phyloP scores from a whole-genome alignment of 2,797 vertebrate species.

The Fistularia tabacaria region DNA sequence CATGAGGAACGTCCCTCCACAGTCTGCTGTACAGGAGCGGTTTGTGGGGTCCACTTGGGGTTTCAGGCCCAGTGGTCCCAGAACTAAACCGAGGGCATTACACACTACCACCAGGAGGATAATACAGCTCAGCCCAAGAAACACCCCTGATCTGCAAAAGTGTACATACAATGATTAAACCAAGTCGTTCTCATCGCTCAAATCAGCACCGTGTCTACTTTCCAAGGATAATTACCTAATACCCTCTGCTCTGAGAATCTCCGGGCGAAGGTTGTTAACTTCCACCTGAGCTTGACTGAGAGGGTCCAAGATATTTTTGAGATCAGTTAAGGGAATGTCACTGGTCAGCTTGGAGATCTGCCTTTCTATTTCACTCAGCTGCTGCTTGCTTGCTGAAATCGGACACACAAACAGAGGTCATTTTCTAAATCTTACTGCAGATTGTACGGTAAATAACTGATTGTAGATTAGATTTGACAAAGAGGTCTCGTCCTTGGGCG shows the following conservation, averaged over 20 bases:
- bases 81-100: slow-evolving; percentile 75
- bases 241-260: slow-evolving; percentile 1
- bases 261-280: rapidly evolving
- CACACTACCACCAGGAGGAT: slow-evolving; percentile 82
- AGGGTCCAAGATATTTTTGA: slow-evolving; percentile 3
- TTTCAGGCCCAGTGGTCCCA: slow-evolving; percentile 77
- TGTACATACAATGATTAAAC: not conserved
- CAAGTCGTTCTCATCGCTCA: not conserved
- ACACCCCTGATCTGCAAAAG: slow-evolving; percentile 65
- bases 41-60: slow-evolving; percentile 60
- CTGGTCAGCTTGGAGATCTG: slow-evolving; percentile 49
- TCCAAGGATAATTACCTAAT: slow-evolving; percentile 48
- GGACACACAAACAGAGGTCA: slow-evolving; percentile 1
- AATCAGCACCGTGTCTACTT: not conserved
- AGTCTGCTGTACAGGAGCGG: slow-evolving; percentile 72
- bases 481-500: not conserved
- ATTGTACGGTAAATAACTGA: too few relatives aligned
- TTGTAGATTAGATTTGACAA: too few relatives aligned
- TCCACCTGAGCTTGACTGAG: slow-evolving; percentile 8
- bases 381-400: slow-evolving; percentile 58
- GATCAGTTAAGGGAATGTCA: slow-evolving; percentile 16
- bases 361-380: slow-evolving; percentile 51
- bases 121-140: slow-evolving; percentile 68
- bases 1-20: slow-evolving; percentile 83
- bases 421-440: not conserved